Percentiles rank a stretch among this genome's conserved stretches.
These are phyloP conservation scores for Erinaceus europaeus DNA, from an alignment of 2,113 vertebrate genomes.

Conservation along the genomic window DNA sequence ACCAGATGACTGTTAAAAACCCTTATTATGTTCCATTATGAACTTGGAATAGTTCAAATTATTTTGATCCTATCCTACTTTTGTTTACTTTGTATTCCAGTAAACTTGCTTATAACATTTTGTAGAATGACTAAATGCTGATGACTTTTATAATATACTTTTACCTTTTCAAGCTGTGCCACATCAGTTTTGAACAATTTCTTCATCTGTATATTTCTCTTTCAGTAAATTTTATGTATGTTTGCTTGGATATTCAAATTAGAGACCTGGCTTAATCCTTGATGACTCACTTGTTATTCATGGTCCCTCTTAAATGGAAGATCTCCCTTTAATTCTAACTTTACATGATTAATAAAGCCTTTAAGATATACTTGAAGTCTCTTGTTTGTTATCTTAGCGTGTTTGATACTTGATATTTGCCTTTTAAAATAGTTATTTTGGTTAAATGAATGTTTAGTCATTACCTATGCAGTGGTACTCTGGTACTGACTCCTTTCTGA, in stretches of 20 bases:
- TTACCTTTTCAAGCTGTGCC: neutral
- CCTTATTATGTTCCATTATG: neutral
- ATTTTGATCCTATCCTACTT: neutral
- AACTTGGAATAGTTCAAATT: neutral
- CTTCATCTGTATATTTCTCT: neutral
- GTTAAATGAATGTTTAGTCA: conserved; percentile 28
- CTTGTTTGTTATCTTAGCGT: conserved; percentile 2
- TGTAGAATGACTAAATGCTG: neutral
- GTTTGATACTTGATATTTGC: neutral
- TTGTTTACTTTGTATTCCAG: conserved; percentile 16
- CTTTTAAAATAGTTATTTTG: neutral
- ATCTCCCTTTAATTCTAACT: conserved; percentile 13
- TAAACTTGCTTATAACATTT: neutral
- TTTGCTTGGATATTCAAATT: neutral
- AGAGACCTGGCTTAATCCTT: conserved; percentile 1
- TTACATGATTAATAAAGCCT: neutral
- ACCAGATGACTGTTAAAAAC: neutral
- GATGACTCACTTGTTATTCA: conserved; percentile 17
- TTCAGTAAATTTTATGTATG: neutral
- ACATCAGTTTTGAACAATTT: neutral
- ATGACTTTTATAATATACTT: neutral
- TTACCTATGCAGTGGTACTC: neutral
- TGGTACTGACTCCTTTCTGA: conserved; percentile 22
- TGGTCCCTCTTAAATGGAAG: neutral
- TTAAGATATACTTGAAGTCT: neutral